Evolutionary conservation across 2,113 vertebrate species (phyloP).

Genomic region (Trichechus manatus): DNA sequence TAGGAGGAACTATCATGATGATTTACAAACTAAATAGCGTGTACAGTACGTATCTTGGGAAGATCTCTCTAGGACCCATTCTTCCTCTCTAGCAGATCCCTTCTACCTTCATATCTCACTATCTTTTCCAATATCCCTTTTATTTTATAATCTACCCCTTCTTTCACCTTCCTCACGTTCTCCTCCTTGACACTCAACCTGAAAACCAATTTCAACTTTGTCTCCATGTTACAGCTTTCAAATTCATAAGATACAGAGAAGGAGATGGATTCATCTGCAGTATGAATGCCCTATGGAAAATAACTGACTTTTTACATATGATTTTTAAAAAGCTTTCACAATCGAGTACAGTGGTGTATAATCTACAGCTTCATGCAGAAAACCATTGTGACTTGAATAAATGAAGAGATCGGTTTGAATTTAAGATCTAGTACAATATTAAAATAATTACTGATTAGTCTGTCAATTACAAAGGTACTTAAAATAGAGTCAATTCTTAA

Average conservation of each 20-base stretch:
- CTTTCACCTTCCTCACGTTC: background rate
- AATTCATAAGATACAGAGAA: background rate
- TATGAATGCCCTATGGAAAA: conserved; percentile 27
- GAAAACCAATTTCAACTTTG: conserved; percentile 22
- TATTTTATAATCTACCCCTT: background rate
- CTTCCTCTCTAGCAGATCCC: background rate
- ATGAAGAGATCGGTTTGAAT: conserved; percentile 18
- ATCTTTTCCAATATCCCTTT: background rate
- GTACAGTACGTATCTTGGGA: background rate
- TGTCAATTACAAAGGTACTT: conserved; percentile 55
- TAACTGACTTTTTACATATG: background rate
- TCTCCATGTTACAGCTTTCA: background rate
- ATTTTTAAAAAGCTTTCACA: conserved; percentile 30
- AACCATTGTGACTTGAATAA: conserved; percentile 12
- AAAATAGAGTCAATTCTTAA: conserved; percentile 44
- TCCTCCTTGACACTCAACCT: background rate
- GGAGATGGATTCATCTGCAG: background rate
- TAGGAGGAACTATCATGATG: too few relatives aligned
- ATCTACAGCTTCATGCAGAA: background rate
- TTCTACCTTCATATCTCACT: background rate
- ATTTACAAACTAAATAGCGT: too few relatives aligned
- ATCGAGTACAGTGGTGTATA: conserved; percentile 5
- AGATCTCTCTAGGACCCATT: background rate
- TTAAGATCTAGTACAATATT: conserved; percentile 23
- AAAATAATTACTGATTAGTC: conserved; percentile 40